Evolutionary conservation across 2,888 invertebrate genomes (phyloP).

Genomic region (Colostygia pectinataria): DNA sequence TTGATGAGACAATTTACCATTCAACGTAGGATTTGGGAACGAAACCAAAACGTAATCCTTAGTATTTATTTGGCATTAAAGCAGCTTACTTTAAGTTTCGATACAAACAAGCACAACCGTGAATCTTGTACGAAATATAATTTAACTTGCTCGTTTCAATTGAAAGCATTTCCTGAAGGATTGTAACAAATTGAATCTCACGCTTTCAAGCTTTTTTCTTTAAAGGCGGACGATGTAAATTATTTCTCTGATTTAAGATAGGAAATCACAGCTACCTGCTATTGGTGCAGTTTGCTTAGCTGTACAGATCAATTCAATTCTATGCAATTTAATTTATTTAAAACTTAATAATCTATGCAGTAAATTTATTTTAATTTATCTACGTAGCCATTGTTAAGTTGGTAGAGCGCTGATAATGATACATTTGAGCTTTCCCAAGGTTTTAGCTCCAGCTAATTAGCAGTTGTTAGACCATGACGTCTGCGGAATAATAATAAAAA

Average conservation of each 20-base stretch:
- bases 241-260: neutral
- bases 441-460: too few species aligned
- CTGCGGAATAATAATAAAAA: too few species aligned
- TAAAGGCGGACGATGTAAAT: constrained; percentile 37
- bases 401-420: too few species aligned
- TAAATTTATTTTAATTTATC: too few species aligned
- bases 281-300: too few species aligned
- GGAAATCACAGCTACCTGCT: too few species aligned
- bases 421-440: too few species aligned
- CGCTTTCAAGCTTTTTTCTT: constrained; percentile 75
- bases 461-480: too few species aligned
- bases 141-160: constrained; percentile 75
- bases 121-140: constrained; percentile 70
- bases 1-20: constrained; percentile 11
- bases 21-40: constrained; percentile 18
- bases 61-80: constrained; percentile 55
- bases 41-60: constrained; percentile 38
- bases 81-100: constrained; percentile 56
- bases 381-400: too few species aligned
- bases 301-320: too few species aligned
- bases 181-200: constrained; percentile 77
- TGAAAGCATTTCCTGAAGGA: constrained; percentile 70
- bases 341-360: too few species aligned
- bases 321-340: too few species aligned
- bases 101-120: constrained; percentile 59